A percentile compares a stretch with the other conserved stretches of the same genome.
Conservation (phyloP, 2,888 invertebrate species). For the Rhopalosiphum nymphaeae region DNA sequence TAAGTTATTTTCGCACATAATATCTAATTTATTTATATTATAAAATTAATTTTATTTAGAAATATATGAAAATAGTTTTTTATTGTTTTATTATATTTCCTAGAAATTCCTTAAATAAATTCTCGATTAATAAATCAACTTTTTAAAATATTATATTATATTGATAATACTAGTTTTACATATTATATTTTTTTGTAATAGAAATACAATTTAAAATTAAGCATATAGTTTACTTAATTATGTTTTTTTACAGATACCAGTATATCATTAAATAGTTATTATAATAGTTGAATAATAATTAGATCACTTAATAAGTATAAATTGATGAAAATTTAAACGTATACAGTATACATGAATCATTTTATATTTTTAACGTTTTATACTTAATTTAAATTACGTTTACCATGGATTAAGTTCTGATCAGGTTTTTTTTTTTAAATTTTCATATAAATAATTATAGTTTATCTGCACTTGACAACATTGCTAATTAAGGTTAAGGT, state of each 20-base stretch:
- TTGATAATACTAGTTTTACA: not conserved
- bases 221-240: no score
- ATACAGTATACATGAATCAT: not conserved
- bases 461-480: not conserved
- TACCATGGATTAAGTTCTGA: not conserved
- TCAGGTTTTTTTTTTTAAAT: not conserved
- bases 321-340: not conserved
- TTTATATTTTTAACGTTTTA: not conserved
- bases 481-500: not conserved
- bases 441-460: not conserved
- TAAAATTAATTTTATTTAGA: not conserved
- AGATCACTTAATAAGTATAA: not conserved
- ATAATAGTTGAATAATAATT: not conserved
- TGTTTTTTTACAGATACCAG: not conserved
- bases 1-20: not conserved
- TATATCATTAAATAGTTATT: not conserved
- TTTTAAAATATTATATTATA: not conserved
- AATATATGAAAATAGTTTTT: not conserved
- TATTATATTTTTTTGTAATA: no score
- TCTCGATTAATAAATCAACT: not conserved
- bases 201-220: no score
- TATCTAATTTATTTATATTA: not conserved
- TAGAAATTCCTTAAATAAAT: not conserved
- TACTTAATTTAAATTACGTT: not conserved
- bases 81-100: not conserved